Evolutionary conservation across 2,113 vertebrate species (phyloP), one percentile per base, ranked within the genome.

Genomic region (Semicossyphus pulcher): DNA sequence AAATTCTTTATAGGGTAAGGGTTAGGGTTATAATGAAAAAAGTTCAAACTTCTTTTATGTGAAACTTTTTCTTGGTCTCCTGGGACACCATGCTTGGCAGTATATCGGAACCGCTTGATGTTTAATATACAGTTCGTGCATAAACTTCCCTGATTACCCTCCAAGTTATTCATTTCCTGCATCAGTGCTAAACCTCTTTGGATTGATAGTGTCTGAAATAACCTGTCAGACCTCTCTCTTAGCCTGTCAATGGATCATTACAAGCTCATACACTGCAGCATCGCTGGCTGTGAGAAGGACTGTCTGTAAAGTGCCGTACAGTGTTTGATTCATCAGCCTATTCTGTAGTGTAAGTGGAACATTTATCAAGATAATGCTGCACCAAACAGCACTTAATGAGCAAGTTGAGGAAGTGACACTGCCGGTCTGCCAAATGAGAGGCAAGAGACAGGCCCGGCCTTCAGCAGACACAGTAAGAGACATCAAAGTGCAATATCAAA

Each of bases 341-440:
- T 60, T 72, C 58, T 28, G 25, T 32, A 56, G 58, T 14, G 28
- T 73, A 67, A 42, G 65, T 71, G 42, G 70, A 70, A 71, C 72
- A 86, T 87, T 64, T 66, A 78, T 87, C 84, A 85, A 66, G 65
- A 81, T 86, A 85, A 87, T 52, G 61, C 71, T 39, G 78, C 11
- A 79, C 73, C 79, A 77, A 78, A 79, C 76, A 65, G 72, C 51
- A 47, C 59, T 72, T 81, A 86, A 87, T 83, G 78, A 85, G 56
- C 58, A 64, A 83, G 66, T 15, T 48, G 70, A 76, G 56, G 60
- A 29, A 53, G 64, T 48, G 49, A 79, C 71, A 60, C 41, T 32
- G 54, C 54, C 45, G 16, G 10, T 73, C 67, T 72, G 25, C 63
- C 44, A 79, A 80, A 82, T 76, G 72, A 78, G 74, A 68, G 64